phyloP scores from a whole-genome alignment of 2,113 vertebrate genomes.

The Dicaeum eximium region DNA sequence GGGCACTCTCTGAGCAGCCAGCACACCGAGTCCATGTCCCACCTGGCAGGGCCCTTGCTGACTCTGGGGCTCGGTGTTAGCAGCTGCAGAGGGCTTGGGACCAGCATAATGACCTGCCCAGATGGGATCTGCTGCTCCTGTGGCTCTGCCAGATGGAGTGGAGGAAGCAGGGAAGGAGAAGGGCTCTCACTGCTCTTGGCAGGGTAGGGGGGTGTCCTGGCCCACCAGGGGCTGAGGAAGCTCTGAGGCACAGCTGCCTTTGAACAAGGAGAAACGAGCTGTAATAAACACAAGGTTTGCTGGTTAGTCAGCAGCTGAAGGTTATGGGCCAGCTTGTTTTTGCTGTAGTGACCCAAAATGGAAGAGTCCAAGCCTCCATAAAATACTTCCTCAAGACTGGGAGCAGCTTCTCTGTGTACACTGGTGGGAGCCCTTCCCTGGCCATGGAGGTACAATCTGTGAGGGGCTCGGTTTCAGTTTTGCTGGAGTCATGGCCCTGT shows the following conservation, averaged over 20 bases:
- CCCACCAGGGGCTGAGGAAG: not conserved
- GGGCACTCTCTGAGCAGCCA: not conserved
- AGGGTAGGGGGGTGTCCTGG: not conserved
- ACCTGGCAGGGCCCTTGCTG: not conserved
- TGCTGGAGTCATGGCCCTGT: not conserved
- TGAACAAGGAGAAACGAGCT: not conserved
- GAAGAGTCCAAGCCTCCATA: not conserved
- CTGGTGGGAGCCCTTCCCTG: not conserved
- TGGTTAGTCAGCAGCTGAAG: not conserved
- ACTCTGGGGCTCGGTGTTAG: not conserved
- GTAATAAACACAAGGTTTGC: not conserved
- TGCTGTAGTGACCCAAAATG: not conserved
- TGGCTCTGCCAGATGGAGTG: not conserved
- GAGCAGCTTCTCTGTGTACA: not conserved
- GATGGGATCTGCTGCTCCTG: not conserved
- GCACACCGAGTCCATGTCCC: not conserved
- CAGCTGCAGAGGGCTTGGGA: not conserved
- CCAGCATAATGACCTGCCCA: fast-evolving
- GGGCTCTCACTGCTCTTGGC: not conserved
- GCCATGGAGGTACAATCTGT: not conserved
- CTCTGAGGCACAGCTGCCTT: not conserved
- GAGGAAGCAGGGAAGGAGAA: not conserved
- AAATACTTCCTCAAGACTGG: not conserved
- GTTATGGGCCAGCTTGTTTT: not conserved
- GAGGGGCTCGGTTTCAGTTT: not conserved